Evolutionary conservation across 1,140 invertebrate species (phyloP).

Genomic region (Tetramorium simillimum): DNA sequence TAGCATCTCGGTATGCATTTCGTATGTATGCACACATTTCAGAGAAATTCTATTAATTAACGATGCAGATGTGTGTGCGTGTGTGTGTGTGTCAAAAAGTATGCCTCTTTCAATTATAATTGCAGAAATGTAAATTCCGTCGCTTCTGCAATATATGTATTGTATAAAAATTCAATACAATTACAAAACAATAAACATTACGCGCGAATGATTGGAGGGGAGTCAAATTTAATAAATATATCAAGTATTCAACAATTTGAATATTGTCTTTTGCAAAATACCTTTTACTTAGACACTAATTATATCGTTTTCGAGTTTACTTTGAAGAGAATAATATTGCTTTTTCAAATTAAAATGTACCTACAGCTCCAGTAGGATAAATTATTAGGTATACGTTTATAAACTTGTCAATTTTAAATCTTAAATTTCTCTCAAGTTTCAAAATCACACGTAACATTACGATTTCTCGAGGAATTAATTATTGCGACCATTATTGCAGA

Average conservation of each 20-base stretch:
- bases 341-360: neutral
- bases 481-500: conserved; percentile 87
- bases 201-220: neutral
- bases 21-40: neutral
- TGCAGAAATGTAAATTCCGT: neutral
- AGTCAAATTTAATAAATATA: neutral
- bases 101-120: too few species aligned
- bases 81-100: too few species aligned
- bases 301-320: neutral
- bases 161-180: neutral
- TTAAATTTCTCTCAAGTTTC: neutral
- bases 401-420: neutral
- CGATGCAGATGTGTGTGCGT: neutral
- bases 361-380: neutral
- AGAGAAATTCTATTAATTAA: neutral
- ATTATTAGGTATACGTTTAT: neutral
- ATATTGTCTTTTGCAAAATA: neutral
- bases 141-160: neutral
- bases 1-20: too few species aligned
- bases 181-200: neutral
- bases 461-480: neutral
- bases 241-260: neutral
- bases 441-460: neutral
- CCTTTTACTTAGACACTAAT: neutral
- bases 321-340: neutral